These are phyloP conservation scores for Syritta pipiens DNA, from an alignment of 2,888 invertebrate species.

Conservation along the genomic window DNA sequence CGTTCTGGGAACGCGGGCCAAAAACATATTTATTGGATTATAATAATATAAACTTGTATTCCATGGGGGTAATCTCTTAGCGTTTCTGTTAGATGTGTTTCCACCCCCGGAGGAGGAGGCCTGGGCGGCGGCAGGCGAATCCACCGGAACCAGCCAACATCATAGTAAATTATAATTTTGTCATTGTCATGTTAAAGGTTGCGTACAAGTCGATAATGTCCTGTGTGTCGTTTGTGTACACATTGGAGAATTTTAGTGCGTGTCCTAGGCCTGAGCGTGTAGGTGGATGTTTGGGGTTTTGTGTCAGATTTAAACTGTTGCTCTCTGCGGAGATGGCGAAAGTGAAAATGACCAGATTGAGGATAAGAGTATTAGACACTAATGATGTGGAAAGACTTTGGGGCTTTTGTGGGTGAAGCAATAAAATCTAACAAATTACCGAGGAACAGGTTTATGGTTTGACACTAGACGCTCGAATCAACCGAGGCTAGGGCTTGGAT, in stretches of 20 bases:
- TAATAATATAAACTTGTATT: conserved; percentile 65
- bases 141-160: conserved; percentile 18
- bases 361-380: conserved; percentile 4
- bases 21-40: conserved; percentile 67
- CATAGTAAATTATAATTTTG: conserved; percentile 63
- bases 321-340: conserved; percentile 19
- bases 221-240: conserved; percentile 33
- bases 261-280: conserved; percentile 22
- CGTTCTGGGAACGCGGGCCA: conserved; percentile 10
- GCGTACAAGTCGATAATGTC: conserved; percentile 59
- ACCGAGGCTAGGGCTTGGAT: too few species aligned
- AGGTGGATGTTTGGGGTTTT: conserved; percentile 15
- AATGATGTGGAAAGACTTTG: conserved; percentile 33
- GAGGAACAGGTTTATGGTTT: neutral
- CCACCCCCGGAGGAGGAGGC: neutral
- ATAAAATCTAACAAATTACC: conserved; percentile 28
- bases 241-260: conserved; percentile 20
- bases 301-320: conserved; percentile 49
- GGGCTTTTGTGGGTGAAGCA: conserved; percentile 16
- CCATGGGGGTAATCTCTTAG: conserved; percentile 57
- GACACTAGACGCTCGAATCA: neutral
- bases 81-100: neutral
- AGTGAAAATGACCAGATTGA: conserved; percentile 27
- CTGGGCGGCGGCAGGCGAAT: neutral
- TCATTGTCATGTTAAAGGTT: conserved; percentile 56